phyloP scores from a whole-genome alignment of 2,113 vertebrate genomes.

The Ammospiza caudacuta region DNA sequence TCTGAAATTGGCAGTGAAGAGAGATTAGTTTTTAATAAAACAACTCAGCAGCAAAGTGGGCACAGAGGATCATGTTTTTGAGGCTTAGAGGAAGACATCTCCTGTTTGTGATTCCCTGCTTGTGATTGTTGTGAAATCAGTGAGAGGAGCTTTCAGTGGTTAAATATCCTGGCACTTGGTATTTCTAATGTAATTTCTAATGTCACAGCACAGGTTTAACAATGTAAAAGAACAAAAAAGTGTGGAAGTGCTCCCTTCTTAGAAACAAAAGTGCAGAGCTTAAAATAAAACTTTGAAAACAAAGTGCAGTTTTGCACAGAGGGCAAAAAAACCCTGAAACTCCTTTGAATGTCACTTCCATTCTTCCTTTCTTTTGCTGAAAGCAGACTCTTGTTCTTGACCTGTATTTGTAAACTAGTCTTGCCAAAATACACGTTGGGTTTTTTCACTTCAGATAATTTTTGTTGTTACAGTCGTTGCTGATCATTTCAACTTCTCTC shows the following conservation, averaged over 20 bases:
- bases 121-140: conserved; percentile 36
- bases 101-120: conserved; percentile 28
- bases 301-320: conserved; percentile 65
- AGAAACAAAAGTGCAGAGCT: conserved; percentile 32
- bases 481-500: conserved; percentile 38
- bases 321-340: not conserved
- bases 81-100: not conserved
- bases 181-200: not conserved
- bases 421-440: conserved; percentile 64
- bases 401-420: conserved; percentile 64
- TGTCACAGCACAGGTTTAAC: conserved; percentile 63
- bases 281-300: not conserved
- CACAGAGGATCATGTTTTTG: not conserved
- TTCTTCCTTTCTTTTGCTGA: conserved; percentile 56
- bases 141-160: conserved; percentile 42
- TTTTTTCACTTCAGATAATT: conserved; percentile 53
- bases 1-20: not conserved
- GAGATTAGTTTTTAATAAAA: conserved; percentile 54
- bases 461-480: conserved; percentile 45
- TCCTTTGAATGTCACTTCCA: conserved; percentile 68
- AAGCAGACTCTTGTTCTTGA: conserved; percentile 62
- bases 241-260: not conserved
- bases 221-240: conserved; percentile 8
- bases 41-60: conserved; percentile 71
- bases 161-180: conserved; percentile 26